Base-by-base conservation (phyloP, 2,888 invertebrate species). In the Metacarcinus magister region DNA sequence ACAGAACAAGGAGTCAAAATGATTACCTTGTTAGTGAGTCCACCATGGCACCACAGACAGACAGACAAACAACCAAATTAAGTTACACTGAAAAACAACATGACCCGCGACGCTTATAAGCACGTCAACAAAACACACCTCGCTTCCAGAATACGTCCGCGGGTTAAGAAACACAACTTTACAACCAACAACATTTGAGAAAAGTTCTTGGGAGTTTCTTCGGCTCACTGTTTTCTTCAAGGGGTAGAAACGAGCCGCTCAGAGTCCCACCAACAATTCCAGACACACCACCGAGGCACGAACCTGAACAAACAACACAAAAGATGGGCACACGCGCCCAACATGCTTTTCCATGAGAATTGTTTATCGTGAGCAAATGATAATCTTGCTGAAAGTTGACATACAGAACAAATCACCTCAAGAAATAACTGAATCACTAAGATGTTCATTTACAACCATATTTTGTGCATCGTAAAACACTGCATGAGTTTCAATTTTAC, bases 161-260 rank as follows among this genome's bases (percentile, higher is more conserved):
- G 87, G 87, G 87, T 39, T 39, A 39, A 87, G 87, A 39, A 32
- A 39, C 13, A 87, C 87, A 87, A 87, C 39, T 87, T 87, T 87
- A 39, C 32, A 13, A 16, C 87, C 16, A 87, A 87, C 87, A 28
- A 87, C 8, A 87, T 39, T 39, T 39, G 13, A 16, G 87, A 7
- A 2, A 87, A 87, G 87, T 87, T 87, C 39, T 87, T 39, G 87
- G 87, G 87, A 87, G 32, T 87, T 87, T 87, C 16, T 87, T 87
- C 16, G 32, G 32, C 8, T 87, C 39, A 32, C 39, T 87, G 39
- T 87, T 87, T 39, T 87, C 87, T 39, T 87, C 39, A 39, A 75
- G n/a, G 87, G 32, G 32, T 32, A 39, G 16, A 13, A 87, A 87
- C 87, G 39, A 87, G 13, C 32, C 32, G 39, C 87, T 39, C 16